Conservation (phyloP, 2,888 invertebrate genomes). For the Eupelmus urozonus region DNA sequence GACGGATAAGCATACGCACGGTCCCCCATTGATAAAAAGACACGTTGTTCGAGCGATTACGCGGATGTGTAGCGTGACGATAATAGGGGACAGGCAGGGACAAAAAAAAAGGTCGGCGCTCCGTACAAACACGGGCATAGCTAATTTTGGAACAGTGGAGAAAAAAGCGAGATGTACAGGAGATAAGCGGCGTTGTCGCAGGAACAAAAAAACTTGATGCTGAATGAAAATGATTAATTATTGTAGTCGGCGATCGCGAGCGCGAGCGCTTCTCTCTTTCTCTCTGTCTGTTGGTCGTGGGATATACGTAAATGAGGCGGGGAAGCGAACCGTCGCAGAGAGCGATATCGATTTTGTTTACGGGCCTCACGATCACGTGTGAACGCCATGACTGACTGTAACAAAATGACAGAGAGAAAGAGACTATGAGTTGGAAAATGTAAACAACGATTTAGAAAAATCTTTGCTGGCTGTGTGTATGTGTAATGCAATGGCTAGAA, state of each 20-base stretch:
- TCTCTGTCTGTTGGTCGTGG: too few species aligned
- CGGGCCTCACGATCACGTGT: constrained; percentile 68
- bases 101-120: too few species aligned
- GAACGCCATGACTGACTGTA: constrained; percentile 65
- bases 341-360: constrained; percentile 69
- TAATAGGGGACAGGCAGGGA: too few species aligned
- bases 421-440: constrained; percentile 12
- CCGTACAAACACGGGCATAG: not conserved
- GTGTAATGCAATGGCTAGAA: too few species aligned
- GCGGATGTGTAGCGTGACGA: too few species aligned
- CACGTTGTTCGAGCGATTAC: too few species aligned
- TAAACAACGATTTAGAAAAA: constrained; percentile 31
- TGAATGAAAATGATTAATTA: not conserved
- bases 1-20: too few species aligned
- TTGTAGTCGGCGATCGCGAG: not conserved
- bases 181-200: too few species aligned
- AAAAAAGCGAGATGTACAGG: not conserved
- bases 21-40: too few species aligned
- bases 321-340: not conserved
- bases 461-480: not conserved
- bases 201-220: too few species aligned
- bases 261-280: too few species aligned
- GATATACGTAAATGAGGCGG: constrained; percentile 6
- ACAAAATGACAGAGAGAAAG: constrained; percentile 34
- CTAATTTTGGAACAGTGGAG: constrained; percentile 20